These are phyloP conservation scores for Muraenolepis orangiensis DNA, from an alignment of 2,797 vertebrate species.

Conservation along the genomic window DNA sequence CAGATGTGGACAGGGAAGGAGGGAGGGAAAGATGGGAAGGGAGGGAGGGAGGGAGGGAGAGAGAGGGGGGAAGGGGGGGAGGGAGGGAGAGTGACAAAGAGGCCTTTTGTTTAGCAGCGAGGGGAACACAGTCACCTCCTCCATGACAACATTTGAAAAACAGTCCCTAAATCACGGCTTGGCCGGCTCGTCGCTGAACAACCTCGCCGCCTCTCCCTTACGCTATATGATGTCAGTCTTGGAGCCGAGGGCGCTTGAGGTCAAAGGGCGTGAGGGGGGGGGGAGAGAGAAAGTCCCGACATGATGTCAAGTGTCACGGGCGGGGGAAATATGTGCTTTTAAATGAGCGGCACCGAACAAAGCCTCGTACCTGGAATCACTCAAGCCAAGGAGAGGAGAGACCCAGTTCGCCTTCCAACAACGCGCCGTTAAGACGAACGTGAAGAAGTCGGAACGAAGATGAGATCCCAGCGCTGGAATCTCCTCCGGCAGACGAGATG, in stretches of 20 bases:
- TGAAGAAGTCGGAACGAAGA: not conserved
- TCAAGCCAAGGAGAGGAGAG: too few species aligned
- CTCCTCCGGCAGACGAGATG: too few species aligned
- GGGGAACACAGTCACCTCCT: constrained; percentile 48
- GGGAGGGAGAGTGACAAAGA: constrained; percentile 44
- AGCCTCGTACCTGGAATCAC: too few species aligned
- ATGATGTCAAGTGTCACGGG: not conserved
- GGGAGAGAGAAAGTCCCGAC: constrained; percentile 13
- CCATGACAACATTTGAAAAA: constrained; percentile 51
- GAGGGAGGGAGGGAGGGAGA: constrained; percentile 42
- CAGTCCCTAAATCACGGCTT: constrained; percentile 34
- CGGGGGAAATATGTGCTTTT: not conserved
- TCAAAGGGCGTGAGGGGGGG: constrained; percentile 26
- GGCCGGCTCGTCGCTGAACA: constrained; percentile 26
- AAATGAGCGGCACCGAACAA: too few species aligned
- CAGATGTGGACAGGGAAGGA: constrained; percentile 64
- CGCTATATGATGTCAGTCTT: constrained; percentile 45
- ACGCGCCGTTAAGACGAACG: too few species aligned
- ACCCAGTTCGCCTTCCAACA: too few species aligned
- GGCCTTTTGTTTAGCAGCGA: constrained; percentile 60
- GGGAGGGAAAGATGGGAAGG: too few species aligned
- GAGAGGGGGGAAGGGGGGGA: constrained; percentile 13
- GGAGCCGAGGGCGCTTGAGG: constrained; percentile 31
- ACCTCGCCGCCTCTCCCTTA: not conserved
- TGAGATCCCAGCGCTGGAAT: not conserved